Base-by-base conservation (phyloP, 2,113 vertebrate species). In the Euleptes europaea region DNA sequence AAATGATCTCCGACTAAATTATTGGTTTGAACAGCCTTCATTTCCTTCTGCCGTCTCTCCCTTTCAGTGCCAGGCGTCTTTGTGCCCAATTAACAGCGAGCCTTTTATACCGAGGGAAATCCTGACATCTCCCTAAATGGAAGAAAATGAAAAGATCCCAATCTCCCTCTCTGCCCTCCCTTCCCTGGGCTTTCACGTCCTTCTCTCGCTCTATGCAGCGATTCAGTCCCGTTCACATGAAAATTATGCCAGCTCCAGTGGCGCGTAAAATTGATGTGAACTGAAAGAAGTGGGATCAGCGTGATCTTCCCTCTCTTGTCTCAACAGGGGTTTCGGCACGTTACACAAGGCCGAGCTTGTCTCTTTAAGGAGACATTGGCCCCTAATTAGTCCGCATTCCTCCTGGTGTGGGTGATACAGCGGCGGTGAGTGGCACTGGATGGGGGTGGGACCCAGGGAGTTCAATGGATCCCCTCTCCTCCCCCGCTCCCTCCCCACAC, bases 221-320 rank as follows among this genome's bases (percentile, higher is more conserved):
- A 67, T 83, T n/a, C 65, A 87, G 85, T 49, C 90, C 91, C 89
- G 86, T 91, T 94, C 94, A 92, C 92, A 90, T 71, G 94, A 92
- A 94, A 93, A 95, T 93, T 88, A 95, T 92, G 94, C 93, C 87
- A 87, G 93, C 94, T 95, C 94, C 93, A 95, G 92, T 86, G 90
- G 95, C 85, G 95, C 93, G 94, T 93, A 93, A 95, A 96, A 96
- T 95, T 93, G 94, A 93, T 94, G 93, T 92, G 95, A 94, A 91
- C 90, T 87, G 84, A 91, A 92, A 91, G 90, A 89, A 92, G 93
- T 80, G 82, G 92, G 92, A 90, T 91, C 86, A 80, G 93, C 86
- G 91, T 17, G 92, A 92, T 88, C 93, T 91, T 85, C 90, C 92
- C 92, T 88, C 90, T 84, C 93, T 90, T 80, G 94, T 91, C 93